phyloP scores from a whole-genome alignment of 2,113 vertebrate genomes.

The Eulemur macaco region DNA sequence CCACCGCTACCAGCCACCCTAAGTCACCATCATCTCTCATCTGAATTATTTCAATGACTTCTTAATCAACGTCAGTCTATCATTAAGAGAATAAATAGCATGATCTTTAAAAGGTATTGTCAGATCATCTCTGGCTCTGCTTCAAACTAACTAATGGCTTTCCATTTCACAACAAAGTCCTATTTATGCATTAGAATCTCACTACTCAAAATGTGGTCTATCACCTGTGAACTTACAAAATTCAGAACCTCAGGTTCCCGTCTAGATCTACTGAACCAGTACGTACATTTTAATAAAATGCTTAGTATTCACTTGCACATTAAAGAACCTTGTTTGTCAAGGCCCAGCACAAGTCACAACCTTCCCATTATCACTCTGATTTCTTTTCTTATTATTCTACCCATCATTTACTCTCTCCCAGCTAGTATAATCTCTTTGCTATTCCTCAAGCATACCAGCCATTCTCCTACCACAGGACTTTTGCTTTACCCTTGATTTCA shows the following conservation, averaged over 20 bases:
- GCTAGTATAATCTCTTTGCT: neutral
- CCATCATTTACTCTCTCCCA: neutral
- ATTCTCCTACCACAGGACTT: neutral
- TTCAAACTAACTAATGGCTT: neutral
- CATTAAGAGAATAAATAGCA: neutral
- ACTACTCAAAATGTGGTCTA: neutral
- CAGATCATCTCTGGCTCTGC: neutral
- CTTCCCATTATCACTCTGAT: neutral
- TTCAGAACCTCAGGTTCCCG: neutral
- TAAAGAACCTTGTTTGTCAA: neutral
- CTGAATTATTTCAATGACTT: neutral
- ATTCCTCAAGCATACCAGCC: neutral
- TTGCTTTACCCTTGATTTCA: neutral
- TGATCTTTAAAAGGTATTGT: neutral
- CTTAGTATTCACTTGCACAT: neutral
- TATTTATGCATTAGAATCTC: neutral
- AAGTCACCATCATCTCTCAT: neutral
- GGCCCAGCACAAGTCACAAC: accelerated
- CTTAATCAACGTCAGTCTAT: neutral
- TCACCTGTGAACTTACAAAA: neutral
- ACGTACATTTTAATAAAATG: neutral
- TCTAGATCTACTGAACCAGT: neutral
- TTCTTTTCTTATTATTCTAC: neutral
- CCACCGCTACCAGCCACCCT: too few species aligned
- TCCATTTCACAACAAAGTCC: neutral